Evolutionary conservation across 2,113 vertebrate species (phyloP).

Genomic region (Leucoraja erinaceus): DNA sequence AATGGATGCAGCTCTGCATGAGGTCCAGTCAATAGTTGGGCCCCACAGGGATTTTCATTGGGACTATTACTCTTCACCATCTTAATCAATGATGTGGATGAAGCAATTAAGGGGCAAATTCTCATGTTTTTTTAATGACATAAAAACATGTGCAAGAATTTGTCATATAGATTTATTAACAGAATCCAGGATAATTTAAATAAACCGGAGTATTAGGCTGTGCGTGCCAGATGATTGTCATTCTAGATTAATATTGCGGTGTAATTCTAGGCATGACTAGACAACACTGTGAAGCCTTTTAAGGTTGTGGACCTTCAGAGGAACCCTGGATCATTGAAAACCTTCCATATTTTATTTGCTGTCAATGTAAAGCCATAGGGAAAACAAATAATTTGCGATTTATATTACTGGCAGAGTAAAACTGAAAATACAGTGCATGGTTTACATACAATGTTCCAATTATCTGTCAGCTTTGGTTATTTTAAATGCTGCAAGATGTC

Average conservation of each 20-base stretch:
- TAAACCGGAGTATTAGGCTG: not conserved
- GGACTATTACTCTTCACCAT: slow-evolving; percentile 7
- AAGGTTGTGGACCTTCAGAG: not conserved
- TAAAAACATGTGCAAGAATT: not conserved
- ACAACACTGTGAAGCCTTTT: not conserved
- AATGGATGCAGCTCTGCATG: not conserved
- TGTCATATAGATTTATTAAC: not conserved
- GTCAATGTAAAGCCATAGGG: not conserved
- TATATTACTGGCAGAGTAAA: not conserved
- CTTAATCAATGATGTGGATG: slow-evolving; percentile 29
- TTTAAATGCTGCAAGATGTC: not conserved
- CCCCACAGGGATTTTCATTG: not conserved
- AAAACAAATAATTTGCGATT: not conserved
- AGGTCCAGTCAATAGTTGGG: not conserved
- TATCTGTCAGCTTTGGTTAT: not conserved
- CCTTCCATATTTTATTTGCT: not conserved
- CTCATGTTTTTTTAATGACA: slow-evolving; percentile 25
- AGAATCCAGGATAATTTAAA: slow-evolving; percentile 1
- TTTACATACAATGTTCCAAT: not conserved
- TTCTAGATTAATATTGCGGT: not conserved
- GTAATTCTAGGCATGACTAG: not conserved
- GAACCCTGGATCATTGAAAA: not conserved
- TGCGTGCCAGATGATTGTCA: not conserved
- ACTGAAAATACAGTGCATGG: not conserved
- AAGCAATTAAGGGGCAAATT: slow-evolving; percentile 13